phyloP scores from a whole-genome alignment of 2,888 invertebrate species.

The Teleogryllus oceanicus region DNA sequence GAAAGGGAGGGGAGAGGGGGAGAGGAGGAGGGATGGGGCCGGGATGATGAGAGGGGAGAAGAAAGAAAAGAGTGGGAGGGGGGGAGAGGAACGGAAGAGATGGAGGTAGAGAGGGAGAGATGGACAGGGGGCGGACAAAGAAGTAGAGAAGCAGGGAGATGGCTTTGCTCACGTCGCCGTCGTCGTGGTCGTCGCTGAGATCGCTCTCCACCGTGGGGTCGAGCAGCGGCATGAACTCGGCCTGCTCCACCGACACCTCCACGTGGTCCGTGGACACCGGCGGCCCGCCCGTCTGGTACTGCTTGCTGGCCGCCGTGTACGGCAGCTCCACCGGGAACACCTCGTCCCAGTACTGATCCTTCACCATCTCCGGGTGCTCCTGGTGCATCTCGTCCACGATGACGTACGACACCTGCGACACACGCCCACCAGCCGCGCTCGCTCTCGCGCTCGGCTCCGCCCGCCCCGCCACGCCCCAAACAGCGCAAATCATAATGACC shows the following conservation, averaged over 20 bases:
- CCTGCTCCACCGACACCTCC: conserved; percentile 38
- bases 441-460: too few relatives aligned
- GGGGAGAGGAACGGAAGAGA: neutral
- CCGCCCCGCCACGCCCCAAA: too few relatives aligned
- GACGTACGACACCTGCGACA: conserved; percentile 46
- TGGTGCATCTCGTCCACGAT: conserved; percentile 50
- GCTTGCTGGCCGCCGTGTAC: conserved; percentile 50
- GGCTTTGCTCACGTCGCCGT: conserved; percentile 29
- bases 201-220: conserved; percentile 27
- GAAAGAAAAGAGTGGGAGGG: rapidly evolving
- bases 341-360: conserved; percentile 50
- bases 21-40: neutral
- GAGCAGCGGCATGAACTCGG: conserved; percentile 38
- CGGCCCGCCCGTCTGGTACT: conserved; percentile 49
- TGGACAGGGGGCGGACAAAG: neutral
- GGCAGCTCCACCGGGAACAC: conserved; percentile 47
- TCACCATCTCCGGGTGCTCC: conserved; percentile 46
- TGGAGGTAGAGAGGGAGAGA: neutral
- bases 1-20: neutral
- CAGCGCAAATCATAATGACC: too few relatives aligned
- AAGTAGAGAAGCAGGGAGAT: neutral
- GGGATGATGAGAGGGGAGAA: neutral
- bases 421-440: conserved; percentile 29
- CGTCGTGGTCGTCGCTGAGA: conserved; percentile 30
- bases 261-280: conserved; percentile 46